These are phyloP conservation scores for Todiramphus saurophagus DNA, from an alignment of 2,113 vertebrate genomes.

Conservation along the genomic window DNA sequence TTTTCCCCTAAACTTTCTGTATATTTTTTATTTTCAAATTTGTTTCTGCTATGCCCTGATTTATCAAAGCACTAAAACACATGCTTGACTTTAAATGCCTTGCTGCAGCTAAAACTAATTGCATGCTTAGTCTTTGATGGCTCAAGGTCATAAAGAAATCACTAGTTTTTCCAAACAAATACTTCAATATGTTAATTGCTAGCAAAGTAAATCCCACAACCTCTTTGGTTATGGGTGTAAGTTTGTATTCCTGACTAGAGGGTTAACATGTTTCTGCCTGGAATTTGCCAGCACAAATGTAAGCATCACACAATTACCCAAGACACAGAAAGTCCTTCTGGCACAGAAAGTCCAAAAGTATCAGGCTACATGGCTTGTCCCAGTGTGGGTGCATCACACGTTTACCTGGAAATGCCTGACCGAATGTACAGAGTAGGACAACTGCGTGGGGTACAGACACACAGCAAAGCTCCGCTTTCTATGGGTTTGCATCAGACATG, in stretches of 20 bases:
- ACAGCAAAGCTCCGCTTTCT: neutral
- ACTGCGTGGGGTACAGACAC: no score
- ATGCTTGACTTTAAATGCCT: constrained; percentile 50
- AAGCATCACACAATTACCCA: neutral
- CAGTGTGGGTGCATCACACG: accelerated
- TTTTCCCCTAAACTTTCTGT: neutral
- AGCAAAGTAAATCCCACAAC: neutral
- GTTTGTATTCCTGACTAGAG: neutral
- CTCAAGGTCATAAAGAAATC: constrained; percentile 60
- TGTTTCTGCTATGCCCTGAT: constrained; percentile 33
- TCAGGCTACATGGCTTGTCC: neutral
- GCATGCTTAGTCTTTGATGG: constrained; percentile 43
- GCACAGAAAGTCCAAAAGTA: neutral
- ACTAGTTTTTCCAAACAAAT: constrained; percentile 51
- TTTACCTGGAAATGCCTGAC: neutral
- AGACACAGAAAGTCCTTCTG: neutral
- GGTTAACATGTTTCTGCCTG: neutral
- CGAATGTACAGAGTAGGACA: neutral
- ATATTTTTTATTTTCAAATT: constrained; percentile 42
- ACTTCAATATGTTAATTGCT: constrained; percentile 44
- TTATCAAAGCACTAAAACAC: constrained; percentile 55
- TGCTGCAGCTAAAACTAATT: constrained; percentile 38
- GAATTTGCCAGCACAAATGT: neutral
- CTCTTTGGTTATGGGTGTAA: neutral
- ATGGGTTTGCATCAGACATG: accelerated